Base-by-base conservation (phyloP, 2,113 vertebrate species). In the Guaruba guarouba region DNA sequence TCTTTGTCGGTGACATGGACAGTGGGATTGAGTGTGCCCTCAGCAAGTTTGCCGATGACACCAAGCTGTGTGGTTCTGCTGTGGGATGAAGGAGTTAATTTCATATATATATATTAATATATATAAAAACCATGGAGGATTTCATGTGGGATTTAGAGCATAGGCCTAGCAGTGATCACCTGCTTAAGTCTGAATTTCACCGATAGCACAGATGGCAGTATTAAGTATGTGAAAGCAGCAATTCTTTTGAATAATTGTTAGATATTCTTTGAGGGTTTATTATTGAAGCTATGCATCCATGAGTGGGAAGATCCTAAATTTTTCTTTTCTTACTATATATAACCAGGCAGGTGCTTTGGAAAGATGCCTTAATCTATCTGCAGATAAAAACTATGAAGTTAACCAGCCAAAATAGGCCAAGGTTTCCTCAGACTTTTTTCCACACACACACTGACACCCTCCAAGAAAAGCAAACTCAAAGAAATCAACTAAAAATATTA, bases 191-290 rank as follows among this genome's bases (percentile, higher is more conserved):
- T 74, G 63, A 94, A 69, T 93, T 91, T 83, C 67, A 90, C 54
- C 48, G 44, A 55, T 41, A 74, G 59, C 46, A 85, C 48, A 82
- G 59, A 70, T 90, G 87, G 49, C 48, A 87, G 27, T 48, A 85
- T 79, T 88, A 94, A 62, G 29, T 28, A 85, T n/a, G 41, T 82
- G 66, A 92, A 95, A 85, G 44, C 52, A 89, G 54, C 16, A 75
- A 77, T 85, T 94, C 20, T 18, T 78, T 69, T 91, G 54, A 94
- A 94, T 88, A 94, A 95, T 6, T 87, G 84, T 85, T 92, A 6
- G 22, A 43, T 92, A 63, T 16, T 81, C 11, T 86, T 78, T 69
- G 27, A 61, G 13, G 1, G 74, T 89, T 81, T 90, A 17, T 67
- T 75, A 79, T 62, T 86, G 41, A 85, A 70, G 52, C 17, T 70